Conservation (phyloP, 2,797 vertebrate genomes). For the Helicolenus hilgendorfi region DNA sequence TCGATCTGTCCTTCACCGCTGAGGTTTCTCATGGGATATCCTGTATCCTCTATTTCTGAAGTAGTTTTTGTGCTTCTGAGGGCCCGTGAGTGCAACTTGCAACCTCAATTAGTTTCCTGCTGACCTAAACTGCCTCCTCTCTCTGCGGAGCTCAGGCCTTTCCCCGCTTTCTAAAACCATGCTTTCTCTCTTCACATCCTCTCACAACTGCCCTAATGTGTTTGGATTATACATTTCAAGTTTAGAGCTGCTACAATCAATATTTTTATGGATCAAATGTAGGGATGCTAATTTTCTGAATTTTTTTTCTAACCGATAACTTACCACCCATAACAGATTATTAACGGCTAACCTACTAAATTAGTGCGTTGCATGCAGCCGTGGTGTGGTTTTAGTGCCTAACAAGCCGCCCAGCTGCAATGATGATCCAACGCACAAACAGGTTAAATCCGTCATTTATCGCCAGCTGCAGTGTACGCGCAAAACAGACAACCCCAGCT, state of each 20-base stretch:
- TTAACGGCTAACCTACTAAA: too few relatives aligned
- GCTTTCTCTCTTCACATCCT: conserved; percentile 15
- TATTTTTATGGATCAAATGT: neutral
- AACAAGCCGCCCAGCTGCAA: too few relatives aligned
- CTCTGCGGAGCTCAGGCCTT: conserved; percentile 19
- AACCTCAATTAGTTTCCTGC: conserved; percentile 65
- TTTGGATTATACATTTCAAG: neutral
- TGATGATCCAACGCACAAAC: too few relatives aligned
- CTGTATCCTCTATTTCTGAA: conserved; percentile 34
- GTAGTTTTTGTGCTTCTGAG: conserved; percentile 20
- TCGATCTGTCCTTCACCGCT: conserved; percentile 25
- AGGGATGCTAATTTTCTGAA: too few relatives aligned
- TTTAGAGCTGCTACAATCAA: neutral
- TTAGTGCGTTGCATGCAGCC: too few relatives aligned
- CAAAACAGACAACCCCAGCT: too few relatives aligned
- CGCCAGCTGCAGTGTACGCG: too few relatives aligned
- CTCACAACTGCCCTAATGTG: neutral
- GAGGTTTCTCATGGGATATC: conserved; percentile 15
- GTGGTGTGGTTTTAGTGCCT: too few relatives aligned
- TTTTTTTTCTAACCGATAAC: too few relatives aligned
- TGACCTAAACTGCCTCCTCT: conserved; percentile 38
- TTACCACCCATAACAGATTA: too few relatives aligned
- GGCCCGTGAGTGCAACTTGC: conserved; percentile 29
- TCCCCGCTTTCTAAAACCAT: conserved; percentile 20
- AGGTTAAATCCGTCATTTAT: too few relatives aligned